phyloP scores from a whole-genome alignment of 2,113 vertebrate species.

The Microtus richardsoni region DNA sequence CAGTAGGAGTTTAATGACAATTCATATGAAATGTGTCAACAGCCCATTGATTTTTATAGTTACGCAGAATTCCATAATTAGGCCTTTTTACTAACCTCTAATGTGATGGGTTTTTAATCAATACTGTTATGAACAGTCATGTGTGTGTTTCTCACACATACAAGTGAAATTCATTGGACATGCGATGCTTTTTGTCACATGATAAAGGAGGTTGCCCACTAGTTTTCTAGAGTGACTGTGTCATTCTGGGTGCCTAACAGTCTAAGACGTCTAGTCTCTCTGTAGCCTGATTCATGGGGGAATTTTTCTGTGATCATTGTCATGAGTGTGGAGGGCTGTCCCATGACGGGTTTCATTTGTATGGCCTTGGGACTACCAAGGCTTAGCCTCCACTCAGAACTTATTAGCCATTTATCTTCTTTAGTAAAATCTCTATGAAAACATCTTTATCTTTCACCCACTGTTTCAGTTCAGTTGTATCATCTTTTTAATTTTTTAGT shows the following conservation, averaged over 20 bases:
- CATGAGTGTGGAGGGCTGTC: neutral
- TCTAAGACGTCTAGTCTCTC: neutral
- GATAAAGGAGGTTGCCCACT: neutral
- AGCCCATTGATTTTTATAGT: neutral
- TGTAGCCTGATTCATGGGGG: neutral
- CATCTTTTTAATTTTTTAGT: neutral
- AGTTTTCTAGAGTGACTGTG: neutral
- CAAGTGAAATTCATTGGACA: neutral
- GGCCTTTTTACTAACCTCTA: neutral
- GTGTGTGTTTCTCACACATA: neutral
- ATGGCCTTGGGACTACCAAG: neutral
- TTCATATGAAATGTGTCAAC: neutral
- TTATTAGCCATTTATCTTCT: neutral
- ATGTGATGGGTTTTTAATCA: slow-evolving; percentile 42
- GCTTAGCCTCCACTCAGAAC: neutral
- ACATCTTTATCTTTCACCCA: neutral
- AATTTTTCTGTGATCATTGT: neutral
- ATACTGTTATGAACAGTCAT: neutral
- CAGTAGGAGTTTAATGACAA: slow-evolving; percentile 9
- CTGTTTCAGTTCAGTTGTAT: too few relatives aligned
- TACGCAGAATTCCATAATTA: slow-evolving; percentile 30
- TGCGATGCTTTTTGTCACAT: neutral
- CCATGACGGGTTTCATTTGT: neutral
- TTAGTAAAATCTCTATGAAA: slow-evolving; percentile 1
- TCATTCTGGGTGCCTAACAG: neutral